phyloP scores from a whole-genome alignment of 2,113 vertebrate genomes.

The Pteruthius melanotis region DNA sequence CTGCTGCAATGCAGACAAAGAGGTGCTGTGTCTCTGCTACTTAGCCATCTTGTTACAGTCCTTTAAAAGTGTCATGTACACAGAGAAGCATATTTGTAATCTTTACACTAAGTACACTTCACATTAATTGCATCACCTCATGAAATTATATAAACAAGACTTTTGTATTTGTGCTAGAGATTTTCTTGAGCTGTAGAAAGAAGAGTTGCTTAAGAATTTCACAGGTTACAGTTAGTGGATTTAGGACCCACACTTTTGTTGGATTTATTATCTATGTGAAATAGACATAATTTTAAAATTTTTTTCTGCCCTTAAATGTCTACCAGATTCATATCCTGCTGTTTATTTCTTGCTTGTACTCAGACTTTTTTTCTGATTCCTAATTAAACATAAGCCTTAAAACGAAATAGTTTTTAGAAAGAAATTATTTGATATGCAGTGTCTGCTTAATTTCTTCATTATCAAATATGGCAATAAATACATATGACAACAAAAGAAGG shows the following conservation, averaged over 20 bases:
- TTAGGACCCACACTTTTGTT: not conserved
- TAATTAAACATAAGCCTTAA: not conserved
- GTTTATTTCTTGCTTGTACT: not conserved
- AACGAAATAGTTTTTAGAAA: not conserved
- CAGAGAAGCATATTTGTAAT: constrained; percentile 54
- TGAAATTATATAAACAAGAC: constrained; percentile 44
- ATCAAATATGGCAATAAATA: not conserved
- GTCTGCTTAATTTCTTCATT: not conserved
- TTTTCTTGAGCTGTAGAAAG: not conserved
- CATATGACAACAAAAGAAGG: not conserved
- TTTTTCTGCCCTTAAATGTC: not conserved
- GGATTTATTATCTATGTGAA: not conserved
- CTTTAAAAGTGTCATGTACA: constrained; percentile 47
- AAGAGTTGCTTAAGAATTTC: not conserved
- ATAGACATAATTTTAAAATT: not conserved
- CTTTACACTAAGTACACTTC: constrained; percentile 61
- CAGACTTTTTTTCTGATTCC: not conserved
- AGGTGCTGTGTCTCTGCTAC: constrained; percentile 52
- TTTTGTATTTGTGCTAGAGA: constrained; percentile 36
- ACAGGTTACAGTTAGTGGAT: not conserved
- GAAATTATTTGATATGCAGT: not conserved
- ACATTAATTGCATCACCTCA: constrained; percentile 60
- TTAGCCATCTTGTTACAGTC: constrained; percentile 45
- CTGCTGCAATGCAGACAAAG: constrained; percentile 48
- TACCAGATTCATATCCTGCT: not conserved